Conservation (phyloP, 2,797 vertebrate species). For the Podarcis siculus region DNA sequence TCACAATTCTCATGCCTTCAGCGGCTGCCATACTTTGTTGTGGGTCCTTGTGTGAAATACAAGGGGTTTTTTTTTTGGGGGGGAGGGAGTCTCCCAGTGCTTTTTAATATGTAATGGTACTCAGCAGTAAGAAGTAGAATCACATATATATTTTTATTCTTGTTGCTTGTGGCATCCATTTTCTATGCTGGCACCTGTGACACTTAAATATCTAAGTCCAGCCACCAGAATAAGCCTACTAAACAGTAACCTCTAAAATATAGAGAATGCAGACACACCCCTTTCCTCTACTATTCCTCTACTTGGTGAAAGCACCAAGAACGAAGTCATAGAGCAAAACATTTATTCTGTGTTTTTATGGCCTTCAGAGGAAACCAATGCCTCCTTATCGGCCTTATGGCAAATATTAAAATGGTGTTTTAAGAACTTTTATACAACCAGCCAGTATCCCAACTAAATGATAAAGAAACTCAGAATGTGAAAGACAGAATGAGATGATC, state of each 20-base stretch:
- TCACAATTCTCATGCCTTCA: no score
- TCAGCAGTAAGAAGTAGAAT: no score
- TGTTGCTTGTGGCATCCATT: no score
- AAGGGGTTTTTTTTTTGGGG: no score
- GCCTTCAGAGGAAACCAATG: background rate
- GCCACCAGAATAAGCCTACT: background rate
- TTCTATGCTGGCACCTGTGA: no score
- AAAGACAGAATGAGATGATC: conserved; percentile 33
- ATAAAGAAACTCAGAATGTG: background rate
- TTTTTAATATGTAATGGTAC: no score
- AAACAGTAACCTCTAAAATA: background rate
- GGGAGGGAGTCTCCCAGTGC: no score
- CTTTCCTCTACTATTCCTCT: background rate
- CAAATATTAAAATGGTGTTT: background rate
- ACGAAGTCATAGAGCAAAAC: background rate
- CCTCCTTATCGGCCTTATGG: background rate
- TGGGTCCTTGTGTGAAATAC: no score
- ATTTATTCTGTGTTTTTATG: background rate
- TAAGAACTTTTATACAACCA: background rate
- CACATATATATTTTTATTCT: no score
- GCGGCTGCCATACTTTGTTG: no score
- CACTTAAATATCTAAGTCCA: background rate
- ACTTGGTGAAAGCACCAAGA: background rate
- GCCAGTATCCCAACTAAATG: background rate
- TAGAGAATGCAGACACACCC: background rate